Evolutionary conservation across 2,888 invertebrate genomes (phyloP).

Genomic region (Patella pellucida): DNA sequence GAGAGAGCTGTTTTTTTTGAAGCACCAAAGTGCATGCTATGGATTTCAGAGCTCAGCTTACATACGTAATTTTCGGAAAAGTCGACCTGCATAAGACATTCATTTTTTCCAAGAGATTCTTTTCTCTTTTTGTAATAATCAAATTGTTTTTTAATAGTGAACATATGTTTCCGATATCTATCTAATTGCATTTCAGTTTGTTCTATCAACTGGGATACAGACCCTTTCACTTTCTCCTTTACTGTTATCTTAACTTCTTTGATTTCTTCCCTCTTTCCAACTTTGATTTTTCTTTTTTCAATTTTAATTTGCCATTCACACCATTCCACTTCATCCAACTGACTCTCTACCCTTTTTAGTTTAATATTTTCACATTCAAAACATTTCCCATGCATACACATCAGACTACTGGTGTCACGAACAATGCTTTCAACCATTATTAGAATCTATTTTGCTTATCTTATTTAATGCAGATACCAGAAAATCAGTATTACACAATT

Average conservation of each 20-base stretch:
- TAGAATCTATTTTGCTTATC: constrained; percentile 19
- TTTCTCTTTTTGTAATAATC: constrained; percentile 12
- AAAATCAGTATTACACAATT: constrained; percentile 31
- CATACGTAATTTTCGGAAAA: too few relatives aligned
- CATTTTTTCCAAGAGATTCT: neutral
- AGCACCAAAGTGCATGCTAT: too few relatives aligned
- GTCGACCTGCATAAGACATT: constrained; percentile 20
- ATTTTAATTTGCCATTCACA: constrained; percentile 24
- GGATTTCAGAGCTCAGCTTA: too few relatives aligned
- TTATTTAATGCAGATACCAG: constrained; percentile 23
- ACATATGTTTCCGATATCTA: constrained; percentile 14
- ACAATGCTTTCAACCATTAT: constrained; percentile 21
- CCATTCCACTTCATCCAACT: constrained; percentile 18
- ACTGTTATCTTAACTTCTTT: constrained; percentile 17
- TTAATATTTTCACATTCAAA: constrained; percentile 17
- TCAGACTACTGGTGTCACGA: constrained; percentile 20
- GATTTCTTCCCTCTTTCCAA: constrained; percentile 15
- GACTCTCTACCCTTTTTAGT: constrained; percentile 14
- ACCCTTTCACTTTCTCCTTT: neutral
- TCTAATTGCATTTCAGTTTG: constrained; percentile 4
- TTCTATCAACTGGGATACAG: constrained; percentile 1
- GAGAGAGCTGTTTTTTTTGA: too few relatives aligned
- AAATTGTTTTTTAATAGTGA: constrained; percentile 15
- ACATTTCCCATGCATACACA: constrained; percentile 31
- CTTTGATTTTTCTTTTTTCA: constrained; percentile 18